A percentile compares a stretch with the other conserved stretches of the same genome.
These are phyloP conservation scores for Aporrectodea caliginosa DNA, from an alignment of 1,140 invertebrate genomes.

Conservation along the genomic window DNA sequence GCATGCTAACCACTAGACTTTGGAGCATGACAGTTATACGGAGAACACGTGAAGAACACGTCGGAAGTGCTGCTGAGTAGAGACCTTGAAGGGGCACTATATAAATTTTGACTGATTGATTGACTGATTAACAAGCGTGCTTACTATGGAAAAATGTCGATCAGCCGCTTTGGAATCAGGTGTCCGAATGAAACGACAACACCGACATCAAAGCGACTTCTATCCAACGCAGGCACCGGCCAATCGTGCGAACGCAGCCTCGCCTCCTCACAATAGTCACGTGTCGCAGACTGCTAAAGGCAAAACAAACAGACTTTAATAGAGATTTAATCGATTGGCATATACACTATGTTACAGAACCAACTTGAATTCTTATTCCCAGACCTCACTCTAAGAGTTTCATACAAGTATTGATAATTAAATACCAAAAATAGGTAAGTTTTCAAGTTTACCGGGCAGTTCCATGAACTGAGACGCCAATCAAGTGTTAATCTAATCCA, in stretches of 20 bases:
- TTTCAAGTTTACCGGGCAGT: neutral
- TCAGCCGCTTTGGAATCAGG: slow-evolving; percentile 51
- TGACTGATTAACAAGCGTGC: slow-evolving; percentile 35
- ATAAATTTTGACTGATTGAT: too few species aligned
- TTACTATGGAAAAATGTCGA: slow-evolving; percentile 54
- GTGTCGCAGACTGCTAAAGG: slow-evolving; percentile 37
- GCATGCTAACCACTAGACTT: too few species aligned
- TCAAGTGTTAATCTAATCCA: too few species aligned
- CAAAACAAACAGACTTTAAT: neutral
- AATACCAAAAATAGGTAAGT: neutral
- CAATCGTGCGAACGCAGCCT: slow-evolving; percentile 43
- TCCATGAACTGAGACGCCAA: too few species aligned
- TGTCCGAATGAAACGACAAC: slow-evolving; percentile 57
- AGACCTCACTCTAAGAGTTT: too few species aligned
- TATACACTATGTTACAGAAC: neutral
- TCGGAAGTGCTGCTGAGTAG: neutral
- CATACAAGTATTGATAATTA: too few species aligned
- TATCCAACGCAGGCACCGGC: slow-evolving; percentile 41
- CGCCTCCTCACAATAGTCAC: slow-evolving; percentile 38
- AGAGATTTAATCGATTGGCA: neutral
- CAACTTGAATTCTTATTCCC: neutral
- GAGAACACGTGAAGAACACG: neutral
- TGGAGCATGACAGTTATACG: neutral
- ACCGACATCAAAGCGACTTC: slow-evolving; percentile 52
- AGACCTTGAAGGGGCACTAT: neutral